A percentile compares a stretch with the other conserved stretches of the same genome.
These are phyloP conservation scores for Drosophila nikananu DNA, from an alignment of 1,140 invertebrate species.

Conservation along the genomic window DNA sequence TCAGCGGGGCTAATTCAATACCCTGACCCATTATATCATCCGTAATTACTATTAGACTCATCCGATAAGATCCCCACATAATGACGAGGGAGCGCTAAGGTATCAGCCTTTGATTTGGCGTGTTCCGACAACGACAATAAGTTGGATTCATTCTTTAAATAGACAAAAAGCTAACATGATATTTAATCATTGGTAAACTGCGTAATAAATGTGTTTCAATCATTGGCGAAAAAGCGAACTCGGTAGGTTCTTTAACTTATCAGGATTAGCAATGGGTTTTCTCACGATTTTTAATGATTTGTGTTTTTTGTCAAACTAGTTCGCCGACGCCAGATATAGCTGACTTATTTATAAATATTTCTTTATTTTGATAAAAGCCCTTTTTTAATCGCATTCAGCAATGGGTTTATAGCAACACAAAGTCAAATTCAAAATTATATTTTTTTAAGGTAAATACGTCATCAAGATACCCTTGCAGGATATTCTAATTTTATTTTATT, in stretches of 20 bases:
- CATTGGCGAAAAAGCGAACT: conserved; percentile 3
- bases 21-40: conserved; percentile 18
- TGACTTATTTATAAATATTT: neutral
- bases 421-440: neutral
- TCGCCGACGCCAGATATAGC: neutral
- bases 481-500: neutral
- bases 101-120: neutral
- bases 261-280: neutral
- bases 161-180: neutral
- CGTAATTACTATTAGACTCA: conserved; percentile 12
- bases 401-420: neutral
- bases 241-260: neutral
- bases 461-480: neutral
- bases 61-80: conserved; percentile 16
- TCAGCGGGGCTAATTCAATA: neutral
- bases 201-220: neutral
- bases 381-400: neutral
- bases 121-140: conserved; percentile 3
- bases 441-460: neutral
- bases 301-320: neutral
- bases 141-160: neutral
- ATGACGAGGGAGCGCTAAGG: neutral
- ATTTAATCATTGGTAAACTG: neutral
- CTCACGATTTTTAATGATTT: neutral
- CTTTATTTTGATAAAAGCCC: neutral